Evolutionary conservation across 2,888 invertebrate genomes (phyloP).

Genomic region (Drosophila mulleri): DNA sequence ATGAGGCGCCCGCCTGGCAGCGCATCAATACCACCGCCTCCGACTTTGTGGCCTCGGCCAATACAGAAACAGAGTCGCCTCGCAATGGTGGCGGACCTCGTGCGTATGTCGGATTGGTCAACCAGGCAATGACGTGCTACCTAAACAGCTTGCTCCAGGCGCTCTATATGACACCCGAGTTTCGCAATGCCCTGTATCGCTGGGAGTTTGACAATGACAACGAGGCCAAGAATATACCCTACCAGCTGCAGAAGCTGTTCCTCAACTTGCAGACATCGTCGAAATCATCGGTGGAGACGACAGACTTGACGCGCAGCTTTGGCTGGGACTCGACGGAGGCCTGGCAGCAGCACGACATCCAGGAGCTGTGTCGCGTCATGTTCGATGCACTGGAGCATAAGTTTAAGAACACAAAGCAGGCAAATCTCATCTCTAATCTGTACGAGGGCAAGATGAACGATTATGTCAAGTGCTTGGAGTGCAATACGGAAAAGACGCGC

Average conservation of each 20-base stretch:
- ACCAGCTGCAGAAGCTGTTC: slow-evolving; percentile 94
- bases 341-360: slow-evolving; percentile 97
- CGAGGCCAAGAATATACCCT: slow-evolving; percentile 91
- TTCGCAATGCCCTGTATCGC: slow-evolving; percentile 93
- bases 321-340: slow-evolving; percentile 96
- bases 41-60: slow-evolving; percentile 52
- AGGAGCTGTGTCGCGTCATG: slow-evolving; percentile 95
- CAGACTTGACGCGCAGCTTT: slow-evolving; percentile 93
- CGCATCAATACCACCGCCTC: slow-evolving; percentile 19
- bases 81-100: slow-evolving; percentile 37
- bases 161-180: slow-evolving; percentile 96
- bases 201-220: slow-evolving; percentile 92
- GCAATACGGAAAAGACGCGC: slow-evolving; percentile 92
- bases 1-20: slow-evolving; percentile 53
- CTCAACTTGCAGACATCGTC: slow-evolving; percentile 93
- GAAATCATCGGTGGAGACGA: slow-evolving; percentile 93
- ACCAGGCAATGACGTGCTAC: slow-evolving; percentile 97
- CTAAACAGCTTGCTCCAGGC: slow-evolving; percentile 95
- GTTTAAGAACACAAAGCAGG: slow-evolving; percentile 92
- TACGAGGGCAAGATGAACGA: slow-evolving; percentile 93
- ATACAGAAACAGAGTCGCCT: slow-evolving; percentile 47
- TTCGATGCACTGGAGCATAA: slow-evolving; percentile 94
- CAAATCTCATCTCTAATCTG: slow-evolving; percentile 92
- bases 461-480: slow-evolving; percentile 95
- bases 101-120: slow-evolving; percentile 91